Evolutionary conservation across 2,113 vertebrate genomes (phyloP), one percentile per base, ranked within the genome.

Genomic region (Ammodytes marinus): DNA sequence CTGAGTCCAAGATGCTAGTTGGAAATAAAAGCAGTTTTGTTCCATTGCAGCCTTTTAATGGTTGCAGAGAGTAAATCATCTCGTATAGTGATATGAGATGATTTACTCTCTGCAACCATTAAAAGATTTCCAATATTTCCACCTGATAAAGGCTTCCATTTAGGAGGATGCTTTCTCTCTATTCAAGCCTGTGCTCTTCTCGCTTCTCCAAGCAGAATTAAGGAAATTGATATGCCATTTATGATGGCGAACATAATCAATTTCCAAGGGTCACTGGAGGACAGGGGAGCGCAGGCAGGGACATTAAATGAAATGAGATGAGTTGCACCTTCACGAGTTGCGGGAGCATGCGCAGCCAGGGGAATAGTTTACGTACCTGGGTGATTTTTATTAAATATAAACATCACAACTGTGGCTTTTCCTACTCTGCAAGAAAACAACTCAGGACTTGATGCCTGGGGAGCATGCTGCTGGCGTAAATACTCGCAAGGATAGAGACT

Each of bases 191-290:
- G 14, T 65, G 70, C 86, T 84, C 71, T 69, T 39, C 49, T 64
- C 6, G 47, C 68, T 81, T 60, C 40, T 83, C 52, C 3, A 10
- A 75, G 70, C 69, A 76, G 80, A 83, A 88, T 84, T 82, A 83
- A 88, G 72, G 68, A 47, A 78, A 89, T 66, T 79, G 81, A 84
- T 82, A 83, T 81, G 83, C 89, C 64, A 88, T 84, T 80, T 80
- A 63, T 59, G 55, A 84, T 70, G 52, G 59, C 37, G 12, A 54
- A 66, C 42, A 71, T 69, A 75, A 86, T 89, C 70, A 89, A 87
- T 90, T 86, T 85, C 71, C n/a, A 50, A 49, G 79, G 88, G 75
- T 88, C 82, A 86, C 10, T 64, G 73, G 60, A 81, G 73, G 55
- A 68, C 47, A 39, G 66, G 17, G 39, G 42, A 72, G 65, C 9